Evolutionary conservation across 1,140 invertebrate species (phyloP).

Genomic region (Bombus consobrinus): DNA sequence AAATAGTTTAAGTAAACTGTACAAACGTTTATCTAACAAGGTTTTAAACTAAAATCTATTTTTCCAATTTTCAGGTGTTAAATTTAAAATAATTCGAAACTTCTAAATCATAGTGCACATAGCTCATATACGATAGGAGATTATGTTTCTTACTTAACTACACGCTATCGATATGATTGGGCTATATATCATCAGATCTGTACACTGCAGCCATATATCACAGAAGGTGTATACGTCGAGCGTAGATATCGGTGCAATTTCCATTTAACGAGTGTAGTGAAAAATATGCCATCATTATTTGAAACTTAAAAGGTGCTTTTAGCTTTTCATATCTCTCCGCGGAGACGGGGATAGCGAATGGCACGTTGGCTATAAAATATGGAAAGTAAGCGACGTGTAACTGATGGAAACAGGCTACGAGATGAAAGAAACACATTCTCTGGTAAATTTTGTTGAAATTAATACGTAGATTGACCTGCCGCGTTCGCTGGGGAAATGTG

Average conservation of each 20-base stretch:
- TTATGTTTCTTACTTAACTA: background rate
- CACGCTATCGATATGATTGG: background rate
- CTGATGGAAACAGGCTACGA: background rate
- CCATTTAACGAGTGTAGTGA: constrained; percentile 5
- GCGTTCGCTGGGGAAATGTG: background rate
- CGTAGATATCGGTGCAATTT: background rate
- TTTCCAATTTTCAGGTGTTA: too few species aligned
- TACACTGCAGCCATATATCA: background rate
- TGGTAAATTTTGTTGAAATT: background rate
- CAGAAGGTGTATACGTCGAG: too few species aligned
- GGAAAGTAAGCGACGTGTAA: background rate
- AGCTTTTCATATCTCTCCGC: background rate
- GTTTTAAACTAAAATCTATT: too few species aligned
- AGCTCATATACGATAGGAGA: background rate
- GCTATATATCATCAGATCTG: background rate
- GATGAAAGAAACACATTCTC: background rate
- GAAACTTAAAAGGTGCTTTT: background rate
- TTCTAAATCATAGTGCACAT: background rate
- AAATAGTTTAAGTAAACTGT: too few species aligned
- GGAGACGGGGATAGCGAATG: background rate
- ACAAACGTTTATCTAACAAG: too few species aligned
- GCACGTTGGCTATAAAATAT: background rate
- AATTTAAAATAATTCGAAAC: too few species aligned
- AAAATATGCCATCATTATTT: background rate
- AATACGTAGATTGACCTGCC: background rate